Evolutionary conservation across 2,888 invertebrate species (phyloP), one percentile per base, ranked within the genome.

Genomic region (Prenolepis imparis): DNA sequence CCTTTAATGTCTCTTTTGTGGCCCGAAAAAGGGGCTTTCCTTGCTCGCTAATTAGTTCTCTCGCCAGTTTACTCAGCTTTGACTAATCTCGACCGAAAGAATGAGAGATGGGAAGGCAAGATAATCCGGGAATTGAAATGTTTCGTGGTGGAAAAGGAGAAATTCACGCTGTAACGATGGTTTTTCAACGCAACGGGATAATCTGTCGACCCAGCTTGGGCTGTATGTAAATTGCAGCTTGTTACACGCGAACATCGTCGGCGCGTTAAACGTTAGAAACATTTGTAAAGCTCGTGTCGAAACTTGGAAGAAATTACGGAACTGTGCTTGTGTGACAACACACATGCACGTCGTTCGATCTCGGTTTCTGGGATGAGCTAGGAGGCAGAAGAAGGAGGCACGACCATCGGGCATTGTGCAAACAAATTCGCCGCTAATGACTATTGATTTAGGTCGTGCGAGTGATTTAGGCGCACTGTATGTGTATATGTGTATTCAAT

Each of bases 391-490:
- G 86, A 64, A 84, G 78, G 32, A 84, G 72, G 36, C 61, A 39
- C 12, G 18, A 21, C 39, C 83, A 75, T 59, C 83, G 85, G 87
- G 82, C 84, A 88, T 84, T 86, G 84, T 44, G 89, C 87, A 90
- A 90, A 90, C 85, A 83, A 88, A 87, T 90, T 87, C 41, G 75
- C 55, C 85, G 68, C 87, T 72, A 83, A 88, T 83, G 84, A 86
- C 82, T 90, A 85, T 90, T 90, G 90, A 86, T 86, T 90, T 90
- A 90, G 87, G 86, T 82, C 68, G 87, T 82, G 75, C 72, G 82
- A 72, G 70, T 66, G 52, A 77, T 77, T 77, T 78, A 70, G 72
- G 18, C 72, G 36, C 18, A 44, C 32, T 32, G n/a, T 36, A 36
- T 36, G n/a, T n/a, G n/a, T 52, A 24, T 85, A 82, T 88, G 83